These are phyloP conservation scores for Panonychus citri DNA, from an alignment of 1,140 invertebrate genomes.

Conservation along the genomic window DNA sequence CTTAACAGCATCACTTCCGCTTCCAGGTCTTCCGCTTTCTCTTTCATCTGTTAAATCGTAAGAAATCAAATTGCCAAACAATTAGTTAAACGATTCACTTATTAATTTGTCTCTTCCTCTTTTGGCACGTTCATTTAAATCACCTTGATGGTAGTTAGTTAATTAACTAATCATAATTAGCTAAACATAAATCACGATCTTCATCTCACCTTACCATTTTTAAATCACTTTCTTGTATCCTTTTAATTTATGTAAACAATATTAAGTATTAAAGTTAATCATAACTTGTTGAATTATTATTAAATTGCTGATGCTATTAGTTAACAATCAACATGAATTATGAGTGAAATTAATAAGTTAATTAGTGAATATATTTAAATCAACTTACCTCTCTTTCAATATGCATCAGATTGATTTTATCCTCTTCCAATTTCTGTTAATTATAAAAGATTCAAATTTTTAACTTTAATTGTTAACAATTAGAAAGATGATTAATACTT, in stretches of 20 bases:
- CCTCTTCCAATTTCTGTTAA: conserved; percentile 44
- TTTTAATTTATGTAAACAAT: too few species aligned
- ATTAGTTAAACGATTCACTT: background rate
- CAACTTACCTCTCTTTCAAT: conserved; percentile 36
- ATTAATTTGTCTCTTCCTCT: background rate
- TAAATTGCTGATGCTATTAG: too few species aligned
- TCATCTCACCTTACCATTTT: too few species aligned
- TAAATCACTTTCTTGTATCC: too few species aligned
- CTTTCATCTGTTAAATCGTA: conserved; percentile 10
- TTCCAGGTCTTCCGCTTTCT: conserved; percentile 13
- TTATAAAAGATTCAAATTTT: conserved; percentile 10
- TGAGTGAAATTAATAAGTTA: too few species aligned
- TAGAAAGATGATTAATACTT: conserved; percentile 2
- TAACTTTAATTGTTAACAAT: conserved; percentile 2
- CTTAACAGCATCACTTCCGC: conserved; percentile 10
- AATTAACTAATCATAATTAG: too few species aligned
- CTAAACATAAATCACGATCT: too few species aligned
- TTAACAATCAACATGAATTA: too few species aligned
- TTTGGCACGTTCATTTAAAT: background rate
- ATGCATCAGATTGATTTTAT: conserved; percentile 44
- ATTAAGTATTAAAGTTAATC: too few species aligned
- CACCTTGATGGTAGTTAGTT: background rate
- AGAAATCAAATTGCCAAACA: background rate
- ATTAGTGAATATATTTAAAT: too few species aligned
- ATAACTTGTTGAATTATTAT: too few species aligned